Percentiles rank a stretch among this genome's conserved stretches.
These are phyloP conservation scores for Malurus melanocephalus DNA, from an alignment of 2,113 vertebrate species.

Conservation along the genomic window DNA sequence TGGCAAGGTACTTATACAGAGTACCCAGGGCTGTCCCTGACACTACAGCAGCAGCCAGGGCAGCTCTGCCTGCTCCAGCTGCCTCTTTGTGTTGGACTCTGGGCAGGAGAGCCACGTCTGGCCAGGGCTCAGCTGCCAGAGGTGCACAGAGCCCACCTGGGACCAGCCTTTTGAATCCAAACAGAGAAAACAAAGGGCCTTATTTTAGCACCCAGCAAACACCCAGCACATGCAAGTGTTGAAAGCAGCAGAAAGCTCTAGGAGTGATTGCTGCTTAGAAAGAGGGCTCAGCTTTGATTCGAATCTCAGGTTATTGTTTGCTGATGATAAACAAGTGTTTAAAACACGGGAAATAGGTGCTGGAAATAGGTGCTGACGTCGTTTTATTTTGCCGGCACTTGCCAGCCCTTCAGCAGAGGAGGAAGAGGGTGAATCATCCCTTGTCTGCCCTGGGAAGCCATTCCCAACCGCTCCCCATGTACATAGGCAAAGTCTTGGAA, in stretches of 20 bases:
- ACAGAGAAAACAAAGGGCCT: not conserved
- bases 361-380: constrained; percentile 29
- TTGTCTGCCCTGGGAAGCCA: not conserved
- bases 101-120: not conserved
- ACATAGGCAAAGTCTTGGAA: constrained; percentile 6
- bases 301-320: not conserved
- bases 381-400: constrained; percentile 30
- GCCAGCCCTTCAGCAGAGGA: constrained; percentile 31
- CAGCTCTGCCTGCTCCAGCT: not conserved
- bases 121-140: not conserved
- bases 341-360: constrained; percentile 5
- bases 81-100: not conserved
- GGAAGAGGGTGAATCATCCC: constrained; percentile 40
- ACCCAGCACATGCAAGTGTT: accelerated
- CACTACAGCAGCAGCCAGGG: accelerated
- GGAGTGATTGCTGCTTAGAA: not conserved
- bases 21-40: not conserved
- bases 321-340: constrained; percentile 32
- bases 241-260: not conserved
- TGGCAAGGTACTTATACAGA: not conserved
- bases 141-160: not conserved
- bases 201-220: not conserved
- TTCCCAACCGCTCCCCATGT: not conserved
- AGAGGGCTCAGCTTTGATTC: not conserved
- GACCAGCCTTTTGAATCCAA: not conserved